Conservation (phyloP, 2,797 vertebrate genomes). For the Neopelma chrysocephalum region DNA sequence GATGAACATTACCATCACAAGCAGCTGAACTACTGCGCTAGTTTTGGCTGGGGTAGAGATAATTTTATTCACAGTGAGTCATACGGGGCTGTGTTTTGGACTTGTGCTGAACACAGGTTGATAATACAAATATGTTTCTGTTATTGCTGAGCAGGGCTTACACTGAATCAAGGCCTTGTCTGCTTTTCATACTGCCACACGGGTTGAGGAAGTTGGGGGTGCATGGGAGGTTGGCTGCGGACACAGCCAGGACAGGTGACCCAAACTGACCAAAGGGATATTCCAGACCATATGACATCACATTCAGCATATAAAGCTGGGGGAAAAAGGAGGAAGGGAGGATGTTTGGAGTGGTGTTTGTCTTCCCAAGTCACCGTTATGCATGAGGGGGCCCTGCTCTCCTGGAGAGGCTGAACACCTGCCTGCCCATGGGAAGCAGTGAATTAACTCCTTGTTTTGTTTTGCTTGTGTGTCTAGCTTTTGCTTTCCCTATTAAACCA, state of each 20-base stretch:
- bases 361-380: background rate
- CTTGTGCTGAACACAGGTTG: background rate
- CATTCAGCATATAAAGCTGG: background rate
- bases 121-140: background rate
- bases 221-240: accelerated
- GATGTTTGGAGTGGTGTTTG: background rate
- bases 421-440: background rate
- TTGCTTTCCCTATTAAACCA: background rate
- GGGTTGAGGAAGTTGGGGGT: accelerated
- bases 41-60: background rate
- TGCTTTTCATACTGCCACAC: accelerated
- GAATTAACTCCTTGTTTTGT: background rate
- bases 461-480: background rate
- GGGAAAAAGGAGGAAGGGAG: background rate
- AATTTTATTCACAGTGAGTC: background rate
- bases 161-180: background rate
- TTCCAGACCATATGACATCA: background rate
- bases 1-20: background rate
- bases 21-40: background rate
- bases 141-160: background rate
- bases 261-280: background rate
- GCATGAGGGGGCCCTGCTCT: background rate
- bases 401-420: background rate
- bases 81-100: background rate
- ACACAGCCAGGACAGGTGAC: background rate